Conservation (phyloP, 2,888 invertebrate species). For the Dione juno region DNA sequence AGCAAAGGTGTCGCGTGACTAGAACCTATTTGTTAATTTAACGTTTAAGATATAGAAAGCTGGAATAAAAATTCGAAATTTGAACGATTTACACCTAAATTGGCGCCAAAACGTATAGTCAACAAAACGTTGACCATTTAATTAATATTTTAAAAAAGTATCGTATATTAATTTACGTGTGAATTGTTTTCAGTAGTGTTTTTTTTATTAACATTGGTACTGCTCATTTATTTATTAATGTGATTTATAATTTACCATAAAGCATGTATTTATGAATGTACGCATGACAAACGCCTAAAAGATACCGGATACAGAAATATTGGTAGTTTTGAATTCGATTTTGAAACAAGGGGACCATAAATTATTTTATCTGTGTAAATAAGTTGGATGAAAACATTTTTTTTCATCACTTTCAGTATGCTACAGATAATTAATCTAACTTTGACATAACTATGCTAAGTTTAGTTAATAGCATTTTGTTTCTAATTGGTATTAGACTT, state of each 20-base stretch:
- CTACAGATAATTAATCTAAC: background rate
- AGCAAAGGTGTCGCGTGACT: conserved; percentile 10
- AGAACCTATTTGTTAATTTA: conserved; percentile 15
- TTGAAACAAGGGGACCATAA: background rate
- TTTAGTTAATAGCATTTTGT: background rate
- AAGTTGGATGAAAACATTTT: background rate
- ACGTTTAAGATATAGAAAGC: conserved; percentile 12
- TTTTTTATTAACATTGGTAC: background rate
- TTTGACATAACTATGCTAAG: background rate
- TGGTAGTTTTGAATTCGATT: too few species aligned
- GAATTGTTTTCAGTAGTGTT: background rate
- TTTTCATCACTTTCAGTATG: background rate
- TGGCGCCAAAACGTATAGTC: background rate
- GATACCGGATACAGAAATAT: too few species aligned
- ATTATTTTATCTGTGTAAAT: background rate
- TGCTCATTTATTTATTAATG: background rate
- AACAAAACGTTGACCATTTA: too few species aligned
- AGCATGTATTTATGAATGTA: conserved; percentile 6
- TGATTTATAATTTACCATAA: background rate
- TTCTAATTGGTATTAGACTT: background rate
- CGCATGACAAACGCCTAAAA: conserved; percentile 7
- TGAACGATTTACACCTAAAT: background rate
- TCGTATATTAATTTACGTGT: background rate
- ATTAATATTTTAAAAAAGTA: too few species aligned
- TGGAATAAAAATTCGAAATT: conserved; percentile 7